Base-by-base conservation (phyloP, 2,888 invertebrate genomes). In the Meandrusa payeni region DNA sequence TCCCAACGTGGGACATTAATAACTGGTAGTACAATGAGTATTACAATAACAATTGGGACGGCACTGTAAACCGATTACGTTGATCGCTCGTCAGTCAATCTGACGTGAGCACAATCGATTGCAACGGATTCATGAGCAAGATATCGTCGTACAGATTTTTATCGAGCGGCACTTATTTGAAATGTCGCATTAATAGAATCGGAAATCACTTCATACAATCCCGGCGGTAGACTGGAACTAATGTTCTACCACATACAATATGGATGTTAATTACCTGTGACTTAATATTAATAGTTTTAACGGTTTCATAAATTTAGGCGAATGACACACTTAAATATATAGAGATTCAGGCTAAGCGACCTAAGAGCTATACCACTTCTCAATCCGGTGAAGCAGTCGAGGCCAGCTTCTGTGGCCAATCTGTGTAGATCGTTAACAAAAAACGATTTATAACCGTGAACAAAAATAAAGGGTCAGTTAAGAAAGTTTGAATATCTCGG, bases 61-160 rank as follows among this genome's bases (percentile, higher is more conserved):
- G 77, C 79, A 74, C 64, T 61, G 68, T 83, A 83, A 85, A 80
- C 79, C 82, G 85, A 85, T 85, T 86, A 85, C 64, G 67, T 54
- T 76, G 81, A 80, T 77, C 74, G 69, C 56, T 72, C 71, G 77
- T 83, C 80, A 76, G 70, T 78, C 76, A 73, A 62, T 68, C 57
- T 70, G 81, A 79, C 77, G 71, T 63, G 61, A 53, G 57, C 65
- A 81, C 76, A 85, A 83, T 81, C 69, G 70, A 66, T 75, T 62
- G 68, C 66, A 62, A 66, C 58, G 69, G 77, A 79, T 75, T 76
- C 73, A 76, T 72, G 63, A 74, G 64, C 69, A 64, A 76, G 77
- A 77, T 77, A 79, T 72, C 68, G 66, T 47, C 50, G 58, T 47
- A 55, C 54, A 47, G 79, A 81, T 80, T 73, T 60, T 68, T 70